Base-by-base conservation (phyloP, 1,140 invertebrate species). In the Drosophila subobscura region DNA sequence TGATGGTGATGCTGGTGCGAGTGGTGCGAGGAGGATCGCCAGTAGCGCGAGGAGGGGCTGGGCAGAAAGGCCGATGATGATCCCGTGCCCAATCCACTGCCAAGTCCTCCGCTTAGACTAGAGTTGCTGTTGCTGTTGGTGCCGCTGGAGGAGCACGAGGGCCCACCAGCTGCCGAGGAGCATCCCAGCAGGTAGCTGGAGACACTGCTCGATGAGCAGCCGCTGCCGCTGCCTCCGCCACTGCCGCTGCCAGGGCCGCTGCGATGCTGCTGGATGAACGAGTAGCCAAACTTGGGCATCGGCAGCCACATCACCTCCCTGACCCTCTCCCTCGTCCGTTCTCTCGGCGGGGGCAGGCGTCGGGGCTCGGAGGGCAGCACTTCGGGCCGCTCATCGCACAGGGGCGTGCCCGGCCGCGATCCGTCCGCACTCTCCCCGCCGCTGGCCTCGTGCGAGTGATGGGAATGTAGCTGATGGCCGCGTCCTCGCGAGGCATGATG, bases 241-340 rank as follows among this genome's bases (percentile, higher is more conserved):
- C 27, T 33, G 37, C 58, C n/a, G 1, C 16, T 20, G 16, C 25
- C 27, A 33, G 16, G 16, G 16, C 29, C 29, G 12, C 33, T 58
- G 50, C 46, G 63, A 27, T 70, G 61, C 27, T 67, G 68, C 53
- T 92, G 93, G 86, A 95, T 92, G 84, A 95, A 93, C 10, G 89
- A 96, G 95, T 52, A 95, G 93, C 97, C 97, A 88, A 97, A 98
- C 90, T 96, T 95, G 2, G 97, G 97, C 66, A 98, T 92, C 3
- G 96, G 96, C 58, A 98, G 90, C 64, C 95, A 95, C 73, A 97
- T 93, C 4, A 96, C 95, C 42, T 95, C 94, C 10, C 95, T 93
- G 49, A 94, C 93, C 14, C 94, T 92, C 80, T 94, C 94, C 5
- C 93, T 89, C 1, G 93, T 92, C 25, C 93, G 92, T 14, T 95